phyloP scores from a whole-genome alignment of 1,140 invertebrate species.

The Danaus plexippus region DNA sequence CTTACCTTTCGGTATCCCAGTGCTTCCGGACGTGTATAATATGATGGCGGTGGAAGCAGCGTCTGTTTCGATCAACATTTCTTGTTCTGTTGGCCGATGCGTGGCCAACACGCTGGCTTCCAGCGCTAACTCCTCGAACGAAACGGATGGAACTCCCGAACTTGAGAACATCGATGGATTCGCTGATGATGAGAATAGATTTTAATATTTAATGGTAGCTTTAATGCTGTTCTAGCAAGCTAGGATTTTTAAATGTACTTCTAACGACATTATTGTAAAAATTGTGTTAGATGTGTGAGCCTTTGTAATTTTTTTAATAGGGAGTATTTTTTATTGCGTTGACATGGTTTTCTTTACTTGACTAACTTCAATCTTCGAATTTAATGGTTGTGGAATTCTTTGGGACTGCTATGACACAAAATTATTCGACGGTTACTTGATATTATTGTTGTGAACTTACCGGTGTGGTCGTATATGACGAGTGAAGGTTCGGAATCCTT shows the following conservation, averaged over 20 bases:
- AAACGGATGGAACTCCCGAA: conserved; percentile 54
- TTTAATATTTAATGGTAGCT: too few species aligned
- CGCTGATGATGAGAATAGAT: conserved; percentile 22
- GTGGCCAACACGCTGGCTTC: conserved; percentile 57
- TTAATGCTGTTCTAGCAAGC: too few species aligned
- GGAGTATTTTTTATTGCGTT: too few species aligned
- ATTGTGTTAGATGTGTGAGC: too few species aligned
- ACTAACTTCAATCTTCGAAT: too few species aligned
- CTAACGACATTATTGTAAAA: too few species aligned
- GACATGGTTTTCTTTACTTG: too few species aligned
- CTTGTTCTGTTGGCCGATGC: conserved; percentile 36
- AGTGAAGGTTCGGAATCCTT: conserved; percentile 81
- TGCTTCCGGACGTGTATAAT: conserved; percentile 94
- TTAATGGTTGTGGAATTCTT: too few species aligned
- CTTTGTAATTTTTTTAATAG: too few species aligned
- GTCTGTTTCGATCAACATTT: conserved; percentile 33
- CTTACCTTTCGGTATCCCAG: conserved; percentile 90
- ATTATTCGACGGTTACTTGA: conserved; percentile 2
- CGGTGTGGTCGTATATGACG: conserved; percentile 77
- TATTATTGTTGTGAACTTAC: conserved; percentile 26
- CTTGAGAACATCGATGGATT: conserved; percentile 51
- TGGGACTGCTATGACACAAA: conserved; percentile 18
- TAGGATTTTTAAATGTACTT: too few species aligned
- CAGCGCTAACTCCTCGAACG: conserved; percentile 63
- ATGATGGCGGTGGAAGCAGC: conserved; percentile 79